Percentiles rank a stretch among this genome's conserved stretches.
These are phyloP conservation scores for Callipepla californica DNA, from an alignment of 2,113 vertebrate genomes.

Conservation along the genomic window DNA sequence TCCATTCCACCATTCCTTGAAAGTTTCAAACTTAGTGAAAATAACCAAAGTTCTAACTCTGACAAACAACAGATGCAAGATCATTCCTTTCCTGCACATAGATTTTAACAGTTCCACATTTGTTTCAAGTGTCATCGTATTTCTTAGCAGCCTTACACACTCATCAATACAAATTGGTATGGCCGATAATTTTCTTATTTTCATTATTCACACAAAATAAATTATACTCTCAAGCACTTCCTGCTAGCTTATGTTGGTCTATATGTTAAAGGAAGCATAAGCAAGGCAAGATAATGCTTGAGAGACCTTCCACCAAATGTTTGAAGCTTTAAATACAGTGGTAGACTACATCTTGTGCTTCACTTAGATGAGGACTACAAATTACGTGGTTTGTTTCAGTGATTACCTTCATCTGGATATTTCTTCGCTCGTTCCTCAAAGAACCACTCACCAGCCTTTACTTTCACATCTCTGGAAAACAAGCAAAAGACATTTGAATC, in stretches of 20 bases:
- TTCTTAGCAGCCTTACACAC: background rate
- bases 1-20: background rate
- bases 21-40: background rate
- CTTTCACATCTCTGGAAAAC: constrained; percentile 87
- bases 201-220: background rate
- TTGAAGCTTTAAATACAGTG: background rate
- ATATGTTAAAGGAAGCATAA: too few species aligned
- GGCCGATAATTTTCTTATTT: background rate
- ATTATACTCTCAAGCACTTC: background rate
- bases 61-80: background rate
- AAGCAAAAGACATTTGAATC: constrained; percentile 19
- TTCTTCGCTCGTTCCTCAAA: constrained; percentile 89
- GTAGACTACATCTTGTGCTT: background rate
- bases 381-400: background rate
- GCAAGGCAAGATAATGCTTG: background rate
- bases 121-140: background rate
- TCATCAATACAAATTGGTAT: background rate
- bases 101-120: background rate
- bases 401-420: constrained; percentile 86
- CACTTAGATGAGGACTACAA: background rate
- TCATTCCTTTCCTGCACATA: background rate
- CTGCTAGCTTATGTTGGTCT: background rate
- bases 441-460: constrained; percentile 94
- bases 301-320: background rate
- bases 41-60: background rate